phyloP scores from a whole-genome alignment of 2,113 vertebrate species.

The Mormyrus iriodes region DNA sequence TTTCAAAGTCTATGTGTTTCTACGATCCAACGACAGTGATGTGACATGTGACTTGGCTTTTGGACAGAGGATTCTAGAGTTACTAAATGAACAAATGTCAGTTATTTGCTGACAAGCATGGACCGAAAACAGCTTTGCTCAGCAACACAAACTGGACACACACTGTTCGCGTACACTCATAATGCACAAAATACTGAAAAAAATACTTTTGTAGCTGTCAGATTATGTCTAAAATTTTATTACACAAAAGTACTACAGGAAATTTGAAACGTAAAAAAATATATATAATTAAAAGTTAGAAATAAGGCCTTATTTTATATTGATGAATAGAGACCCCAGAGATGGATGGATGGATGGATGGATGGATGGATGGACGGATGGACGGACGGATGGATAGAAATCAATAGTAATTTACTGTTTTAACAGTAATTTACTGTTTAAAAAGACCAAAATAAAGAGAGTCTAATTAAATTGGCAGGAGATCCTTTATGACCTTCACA shows the following conservation, averaged over 20 bases:
- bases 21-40: neutral
- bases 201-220: neutral
- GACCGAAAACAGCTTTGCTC: neutral
- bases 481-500: neutral
- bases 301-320: too few species aligned
- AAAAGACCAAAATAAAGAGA: conserved; percentile 2
- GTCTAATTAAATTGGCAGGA: neutral
- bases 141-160: neutral
- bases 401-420: neutral
- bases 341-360: neutral
- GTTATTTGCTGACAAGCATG: neutral
- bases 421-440: neutral
- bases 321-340: too few species aligned
- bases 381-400: neutral
- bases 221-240: neutral
- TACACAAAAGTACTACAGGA: neutral
- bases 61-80: neutral
- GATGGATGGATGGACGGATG: neutral
- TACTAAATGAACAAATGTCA: too few species aligned
- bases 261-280: neutral
- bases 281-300: neutral
- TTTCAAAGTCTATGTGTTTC: neutral
- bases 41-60: neutral
- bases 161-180: neutral
- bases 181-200: neutral